These are phyloP conservation scores for Subacronicta megacephala DNA, from an alignment of 2,888 invertebrate genomes.

Conservation along the genomic window DNA sequence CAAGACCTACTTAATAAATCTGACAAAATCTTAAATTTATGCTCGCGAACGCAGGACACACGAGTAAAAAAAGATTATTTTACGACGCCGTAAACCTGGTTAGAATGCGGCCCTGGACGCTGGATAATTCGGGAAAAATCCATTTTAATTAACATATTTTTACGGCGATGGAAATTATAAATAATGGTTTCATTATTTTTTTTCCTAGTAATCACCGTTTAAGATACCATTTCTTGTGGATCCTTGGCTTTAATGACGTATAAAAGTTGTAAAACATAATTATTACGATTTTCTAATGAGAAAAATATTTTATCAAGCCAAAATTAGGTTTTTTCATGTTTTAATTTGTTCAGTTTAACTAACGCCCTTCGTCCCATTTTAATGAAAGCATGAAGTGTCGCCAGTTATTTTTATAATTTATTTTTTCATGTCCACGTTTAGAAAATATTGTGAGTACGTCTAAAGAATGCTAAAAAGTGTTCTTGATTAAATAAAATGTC, in stretches of 20 bases:
- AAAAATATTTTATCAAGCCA: slow-evolving; percentile 6
- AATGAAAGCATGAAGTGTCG: slow-evolving; percentile 66
- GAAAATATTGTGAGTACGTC: slow-evolving; percentile 78
- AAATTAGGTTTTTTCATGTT: slow-evolving; percentile 17
- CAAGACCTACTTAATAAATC: slow-evolving; percentile 86
- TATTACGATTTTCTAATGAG: slow-evolving; percentile 23
- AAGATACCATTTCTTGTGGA: slow-evolving; percentile 25
- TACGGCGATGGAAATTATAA: slow-evolving; percentile 67
- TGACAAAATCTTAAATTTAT: slow-evolving; percentile 86
- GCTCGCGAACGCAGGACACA: slow-evolving; percentile 73
- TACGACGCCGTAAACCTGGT: slow-evolving; percentile 76
- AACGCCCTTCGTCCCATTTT: slow-evolving; percentile 27
- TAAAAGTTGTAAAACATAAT: slow-evolving; percentile 16
- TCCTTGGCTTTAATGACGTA: slow-evolving; percentile 25
- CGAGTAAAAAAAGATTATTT: slow-evolving; percentile 69
- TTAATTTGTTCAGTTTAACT: slow-evolving; percentile 37
- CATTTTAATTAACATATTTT: slow-evolving; percentile 81
- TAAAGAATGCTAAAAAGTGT: slow-evolving; percentile 85
- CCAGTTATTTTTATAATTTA: slow-evolving; percentile 62
- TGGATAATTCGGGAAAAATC: slow-evolving; percentile 78
- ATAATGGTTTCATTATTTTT: slow-evolving; percentile 61
- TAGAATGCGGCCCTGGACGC: slow-evolving; percentile 70
- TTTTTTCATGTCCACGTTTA: slow-evolving; percentile 58
- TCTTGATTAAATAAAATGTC: slow-evolving; percentile 88
- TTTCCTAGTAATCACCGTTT: slow-evolving; percentile 40